Evolutionary conservation across 1,140 invertebrate genomes (phyloP).

Genomic region (Drosophila leontia): DNA sequence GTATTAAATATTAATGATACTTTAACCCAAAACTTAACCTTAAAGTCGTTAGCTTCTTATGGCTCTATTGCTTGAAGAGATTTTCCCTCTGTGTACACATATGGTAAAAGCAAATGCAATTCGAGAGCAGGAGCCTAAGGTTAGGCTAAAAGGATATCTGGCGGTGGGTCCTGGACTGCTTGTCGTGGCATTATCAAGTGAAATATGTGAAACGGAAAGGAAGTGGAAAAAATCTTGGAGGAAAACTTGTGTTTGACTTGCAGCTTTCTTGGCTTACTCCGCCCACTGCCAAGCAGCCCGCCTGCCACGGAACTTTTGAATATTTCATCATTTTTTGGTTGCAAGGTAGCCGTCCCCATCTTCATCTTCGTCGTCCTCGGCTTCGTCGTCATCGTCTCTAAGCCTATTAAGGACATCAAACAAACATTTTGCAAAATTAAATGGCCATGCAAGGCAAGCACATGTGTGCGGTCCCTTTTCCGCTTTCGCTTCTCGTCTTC

Average conservation of each 20-base stretch:
- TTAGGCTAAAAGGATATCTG: constrained; percentile 51
- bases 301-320: constrained; percentile 66
- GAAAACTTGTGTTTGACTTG: constrained; percentile 79
- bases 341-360: constrained; percentile 37
- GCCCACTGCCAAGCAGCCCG: constrained; percentile 10
- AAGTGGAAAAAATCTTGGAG: constrained; percentile 46
- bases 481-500: constrained; percentile 3
- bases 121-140: constrained; percentile 43
- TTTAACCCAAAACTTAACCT: neutral
- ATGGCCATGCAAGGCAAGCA: constrained; percentile 81
- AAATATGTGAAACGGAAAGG: constrained; percentile 50
- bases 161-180: constrained; percentile 34
- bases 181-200: constrained; percentile 59
- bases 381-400: constrained; percentile 44
- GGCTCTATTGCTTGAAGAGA: fast-evolving
- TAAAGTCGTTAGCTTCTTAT: no score
- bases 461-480: constrained; percentile 53
- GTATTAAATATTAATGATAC: no score
- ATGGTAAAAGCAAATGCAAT: constrained; percentile 68
- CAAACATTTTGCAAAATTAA: constrained; percentile 84
- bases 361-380: neutral
- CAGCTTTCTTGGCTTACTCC: constrained; percentile 61
- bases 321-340: constrained; percentile 73
- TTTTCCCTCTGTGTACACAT: constrained; percentile 23
- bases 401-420: constrained; percentile 84